Percentiles rank a stretch among this genome's conserved stretches.
These are phyloP conservation scores for Myrmophylax atrothorax DNA, from an alignment of 2,113 vertebrate genomes.

Conservation along the genomic window DNA sequence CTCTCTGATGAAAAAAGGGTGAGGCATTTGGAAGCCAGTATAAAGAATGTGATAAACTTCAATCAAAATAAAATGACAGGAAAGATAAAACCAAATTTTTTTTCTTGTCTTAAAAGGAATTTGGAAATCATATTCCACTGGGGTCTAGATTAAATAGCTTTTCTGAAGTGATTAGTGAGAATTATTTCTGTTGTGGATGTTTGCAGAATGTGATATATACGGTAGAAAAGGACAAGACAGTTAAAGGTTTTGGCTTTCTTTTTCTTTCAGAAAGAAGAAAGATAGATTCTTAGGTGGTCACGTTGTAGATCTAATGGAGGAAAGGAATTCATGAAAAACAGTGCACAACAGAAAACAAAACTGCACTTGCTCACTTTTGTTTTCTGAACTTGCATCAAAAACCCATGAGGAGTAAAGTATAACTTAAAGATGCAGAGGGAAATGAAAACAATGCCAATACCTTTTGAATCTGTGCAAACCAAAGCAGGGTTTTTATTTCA, in stretches of 20 bases:
- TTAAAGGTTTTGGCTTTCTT: background rate
- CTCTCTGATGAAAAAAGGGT: background rate
- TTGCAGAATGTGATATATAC: background rate
- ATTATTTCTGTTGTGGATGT: background rate
- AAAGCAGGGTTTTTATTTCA: background rate
- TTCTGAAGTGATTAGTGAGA: background rate
- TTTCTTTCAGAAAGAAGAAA: background rate
- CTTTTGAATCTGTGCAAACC: background rate
- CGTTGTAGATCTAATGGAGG: background rate
- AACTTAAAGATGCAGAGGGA: background rate
- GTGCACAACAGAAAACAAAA: background rate
- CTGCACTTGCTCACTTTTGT: background rate
- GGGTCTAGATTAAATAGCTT: background rate
- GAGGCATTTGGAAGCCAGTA: constrained; percentile 13
- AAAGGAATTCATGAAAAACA: background rate
- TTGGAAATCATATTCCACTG: background rate
- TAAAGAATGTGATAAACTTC: constrained; percentile 24
- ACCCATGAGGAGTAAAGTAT: background rate
- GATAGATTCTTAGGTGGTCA: background rate
- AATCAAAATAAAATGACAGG: background rate
- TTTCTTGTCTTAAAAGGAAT: background rate
- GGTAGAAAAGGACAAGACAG: background rate
- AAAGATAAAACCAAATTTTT: background rate
- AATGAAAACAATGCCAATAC: background rate
- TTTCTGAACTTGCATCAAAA: background rate